phyloP scores from a whole-genome alignment of 2,113 vertebrate genomes.

The Mustela nigripes region DNA sequence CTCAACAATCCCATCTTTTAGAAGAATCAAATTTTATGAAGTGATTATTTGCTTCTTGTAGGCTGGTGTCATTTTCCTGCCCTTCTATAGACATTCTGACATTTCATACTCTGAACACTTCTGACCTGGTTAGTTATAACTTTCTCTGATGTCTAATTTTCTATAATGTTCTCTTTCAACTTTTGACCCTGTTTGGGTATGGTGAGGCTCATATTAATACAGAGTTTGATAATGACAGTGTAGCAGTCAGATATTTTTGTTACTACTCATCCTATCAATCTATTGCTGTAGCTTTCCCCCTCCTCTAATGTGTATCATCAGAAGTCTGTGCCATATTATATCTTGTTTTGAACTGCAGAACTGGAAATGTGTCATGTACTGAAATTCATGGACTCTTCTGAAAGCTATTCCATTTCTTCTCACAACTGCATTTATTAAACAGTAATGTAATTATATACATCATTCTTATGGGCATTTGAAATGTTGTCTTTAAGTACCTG shows the following conservation, averaged over 20 bases:
- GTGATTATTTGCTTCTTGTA: slow-evolving; percentile 26
- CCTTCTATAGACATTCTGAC: neutral
- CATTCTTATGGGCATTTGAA: slow-evolving; percentile 60
- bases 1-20: neutral
- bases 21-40: slow-evolving; percentile 60
- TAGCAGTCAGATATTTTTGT: slow-evolving; percentile 57
- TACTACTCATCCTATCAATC: slow-evolving; percentile 30
- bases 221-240: slow-evolving; percentile 61
- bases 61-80: slow-evolving; percentile 31
- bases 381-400: slow-evolving; percentile 65
- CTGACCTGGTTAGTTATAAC: slow-evolving; percentile 52
- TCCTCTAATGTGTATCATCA: slow-evolving; percentile 6
- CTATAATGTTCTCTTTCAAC: slow-evolving; percentile 74
- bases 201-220: slow-evolving; percentile 48
- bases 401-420: slow-evolving; percentile 57
- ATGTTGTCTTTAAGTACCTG: slow-evolving; percentile 38
- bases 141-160: slow-evolving; percentile 70
- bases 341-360: slow-evolving; percentile 64
- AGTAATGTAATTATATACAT: slow-evolving; percentile 54
- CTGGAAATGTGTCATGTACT: neutral
- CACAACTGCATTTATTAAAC: slow-evolving; percentile 58
- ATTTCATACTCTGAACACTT: slow-evolving; percentile 58
- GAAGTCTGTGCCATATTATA: slow-evolving; percentile 53
- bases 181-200: slow-evolving; percentile 63
- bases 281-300: slow-evolving; percentile 46